These are phyloP conservation scores for Actinia tenebrosa DNA, from an alignment of 64 coral and sea anemone species.

Conservation along the genomic window DNA sequence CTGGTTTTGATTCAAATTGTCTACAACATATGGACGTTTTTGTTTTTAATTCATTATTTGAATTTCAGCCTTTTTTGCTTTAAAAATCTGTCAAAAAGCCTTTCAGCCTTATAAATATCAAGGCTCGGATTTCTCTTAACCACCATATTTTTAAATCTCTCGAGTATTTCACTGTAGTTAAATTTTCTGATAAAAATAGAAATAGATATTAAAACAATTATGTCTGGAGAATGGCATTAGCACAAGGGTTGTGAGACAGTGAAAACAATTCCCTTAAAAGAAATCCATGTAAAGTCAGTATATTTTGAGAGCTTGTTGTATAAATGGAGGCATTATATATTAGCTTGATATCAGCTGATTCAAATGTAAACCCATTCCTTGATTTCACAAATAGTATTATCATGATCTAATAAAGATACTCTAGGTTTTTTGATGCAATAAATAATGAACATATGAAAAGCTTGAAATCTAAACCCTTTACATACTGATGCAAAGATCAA, in stretches of 20 bases:
- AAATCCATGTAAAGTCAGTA: background rate
- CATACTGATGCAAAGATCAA: background rate
- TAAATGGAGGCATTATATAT: background rate
- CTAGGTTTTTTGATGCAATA: background rate
- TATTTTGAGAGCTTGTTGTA: background rate
- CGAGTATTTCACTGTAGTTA: background rate
- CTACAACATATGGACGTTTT: background rate
- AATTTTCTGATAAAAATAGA: background rate
- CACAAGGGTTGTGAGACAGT: background rate
- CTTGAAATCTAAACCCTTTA: background rate
- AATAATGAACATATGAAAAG: background rate
- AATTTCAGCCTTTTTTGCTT: background rate
- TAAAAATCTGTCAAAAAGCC: background rate
- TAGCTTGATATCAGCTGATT: background rate
- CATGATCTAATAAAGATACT: background rate
- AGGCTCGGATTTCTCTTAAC: background rate
- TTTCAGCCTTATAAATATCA: background rate
- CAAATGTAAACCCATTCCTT: background rate
- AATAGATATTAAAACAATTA: background rate
- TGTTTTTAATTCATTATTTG: background rate
- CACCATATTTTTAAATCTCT: background rate
- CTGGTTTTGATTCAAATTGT: background rate
- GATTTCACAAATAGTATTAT: background rate
- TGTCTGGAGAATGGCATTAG: background rate
- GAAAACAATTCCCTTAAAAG: background rate